Percentiles rank a stretch among this genome's conserved stretches.
Conservation (phyloP, 2,113 vertebrate species). For the Chaetodon trifascialis region DNA sequence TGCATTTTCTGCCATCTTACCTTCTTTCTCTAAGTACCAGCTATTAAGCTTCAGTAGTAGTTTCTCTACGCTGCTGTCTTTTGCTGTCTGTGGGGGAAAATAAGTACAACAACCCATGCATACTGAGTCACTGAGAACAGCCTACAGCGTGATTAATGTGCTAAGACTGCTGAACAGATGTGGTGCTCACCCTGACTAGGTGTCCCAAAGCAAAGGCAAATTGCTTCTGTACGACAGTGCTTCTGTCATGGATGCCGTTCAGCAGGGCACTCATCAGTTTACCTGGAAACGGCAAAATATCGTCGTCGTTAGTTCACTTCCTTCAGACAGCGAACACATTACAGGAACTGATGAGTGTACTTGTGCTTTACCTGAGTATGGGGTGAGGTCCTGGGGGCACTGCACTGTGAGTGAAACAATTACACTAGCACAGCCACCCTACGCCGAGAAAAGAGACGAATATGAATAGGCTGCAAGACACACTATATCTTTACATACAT, state of each 20-base stretch:
- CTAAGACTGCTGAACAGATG: background rate
- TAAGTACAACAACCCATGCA: background rate
- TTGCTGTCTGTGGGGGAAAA: constrained; percentile 86
- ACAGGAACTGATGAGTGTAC: background rate
- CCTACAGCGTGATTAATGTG: background rate
- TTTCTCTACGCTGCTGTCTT: constrained; percentile 95
- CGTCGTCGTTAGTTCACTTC: background rate
- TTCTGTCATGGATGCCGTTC: constrained; percentile 93
- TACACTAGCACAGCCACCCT: constrained; percentile 98
- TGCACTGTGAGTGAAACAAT: constrained; percentile 96
- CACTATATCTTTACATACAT: background rate
- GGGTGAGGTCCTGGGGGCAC: constrained; percentile 95
- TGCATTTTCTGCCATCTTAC: constrained; percentile 70
- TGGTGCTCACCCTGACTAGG: constrained; percentile 91
- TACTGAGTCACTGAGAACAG: background rate
- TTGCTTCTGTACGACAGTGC: constrained; percentile 92
- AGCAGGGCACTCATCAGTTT: constrained; percentile 97
- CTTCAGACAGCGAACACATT: background rate
- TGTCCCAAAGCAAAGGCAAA: constrained; percentile 96
- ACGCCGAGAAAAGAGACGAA: constrained; percentile 21
- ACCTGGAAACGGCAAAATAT: constrained; percentile 80
- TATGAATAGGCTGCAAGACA: background rate
- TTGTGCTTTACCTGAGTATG: constrained; percentile 89
- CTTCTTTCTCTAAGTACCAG: constrained; percentile 99
- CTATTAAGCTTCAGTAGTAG: constrained; percentile 92